These are phyloP conservation scores for Cardiocondyla obscurior DNA, from an alignment of 1,140 invertebrate genomes.

Conservation along the genomic window DNA sequence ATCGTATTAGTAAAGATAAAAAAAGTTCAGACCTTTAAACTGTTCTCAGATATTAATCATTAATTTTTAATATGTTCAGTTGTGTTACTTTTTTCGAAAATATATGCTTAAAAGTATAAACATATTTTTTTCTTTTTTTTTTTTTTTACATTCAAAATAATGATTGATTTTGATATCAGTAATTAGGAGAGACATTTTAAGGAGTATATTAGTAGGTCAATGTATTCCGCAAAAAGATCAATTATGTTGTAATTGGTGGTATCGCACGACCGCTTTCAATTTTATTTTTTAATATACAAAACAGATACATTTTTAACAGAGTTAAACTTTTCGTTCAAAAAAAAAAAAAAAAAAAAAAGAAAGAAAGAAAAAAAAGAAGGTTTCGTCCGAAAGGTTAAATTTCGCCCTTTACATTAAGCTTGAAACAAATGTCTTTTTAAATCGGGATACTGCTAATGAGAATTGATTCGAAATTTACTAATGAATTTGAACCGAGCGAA, in stretches of 20 bases:
- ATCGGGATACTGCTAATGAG: not conserved
- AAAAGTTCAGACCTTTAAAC: too few species aligned
- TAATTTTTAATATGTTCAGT: not conserved
- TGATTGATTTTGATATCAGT: too few species aligned
- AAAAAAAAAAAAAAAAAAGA: too few species aligned
- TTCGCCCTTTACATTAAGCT: not conserved
- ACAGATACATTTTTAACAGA: too few species aligned
- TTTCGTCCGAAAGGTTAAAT: not conserved
- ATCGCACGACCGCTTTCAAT: not conserved
- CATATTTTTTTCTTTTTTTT: too few species aligned
- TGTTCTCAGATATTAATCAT: not conserved
- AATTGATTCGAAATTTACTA: constrained; percentile 23
- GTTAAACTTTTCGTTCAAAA: too few species aligned
- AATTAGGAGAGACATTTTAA: not conserved
- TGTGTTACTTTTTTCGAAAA: not conserved
- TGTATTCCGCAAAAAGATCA: not conserved
- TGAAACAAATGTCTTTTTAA: not conserved
- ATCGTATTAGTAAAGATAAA: not conserved
- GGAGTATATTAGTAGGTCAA: constrained; percentile 4
- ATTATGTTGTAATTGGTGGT: not conserved
- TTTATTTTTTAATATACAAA: too few species aligned
- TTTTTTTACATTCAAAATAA: not conserved
- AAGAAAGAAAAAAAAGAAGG: too few species aligned
- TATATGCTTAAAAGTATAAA: not conserved
- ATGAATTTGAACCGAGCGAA: not conserved